These are phyloP conservation scores for Gryllus longicercus DNA, from an alignment of 2,888 invertebrate genomes.

Conservation along the genomic window DNA sequence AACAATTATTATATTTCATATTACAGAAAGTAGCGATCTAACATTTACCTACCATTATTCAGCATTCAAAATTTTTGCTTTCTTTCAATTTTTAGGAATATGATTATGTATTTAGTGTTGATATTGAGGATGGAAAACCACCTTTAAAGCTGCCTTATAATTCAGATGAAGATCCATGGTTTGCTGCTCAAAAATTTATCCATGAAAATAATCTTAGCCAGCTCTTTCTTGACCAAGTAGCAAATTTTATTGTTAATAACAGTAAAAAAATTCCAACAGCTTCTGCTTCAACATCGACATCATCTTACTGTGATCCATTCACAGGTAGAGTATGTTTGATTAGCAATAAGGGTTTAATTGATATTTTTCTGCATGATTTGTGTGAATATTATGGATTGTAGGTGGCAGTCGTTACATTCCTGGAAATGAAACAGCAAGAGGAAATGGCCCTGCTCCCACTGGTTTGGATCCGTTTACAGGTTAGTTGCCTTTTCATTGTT, in stretches of 20 bases:
- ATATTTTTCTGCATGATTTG: not conserved
- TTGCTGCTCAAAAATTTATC: constrained; percentile 85
- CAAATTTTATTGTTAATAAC: constrained; percentile 87
- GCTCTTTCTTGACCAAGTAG: constrained; percentile 81
- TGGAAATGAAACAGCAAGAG: constrained; percentile 39
- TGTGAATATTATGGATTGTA: constrained; percentile 50
- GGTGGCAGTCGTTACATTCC: constrained; percentile 69
- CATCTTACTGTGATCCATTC: constrained; percentile 55
- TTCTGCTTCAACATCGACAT: not conserved
- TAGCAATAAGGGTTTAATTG: not conserved
- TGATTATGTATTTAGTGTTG: constrained; percentile 94
- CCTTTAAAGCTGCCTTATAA: constrained; percentile 90
- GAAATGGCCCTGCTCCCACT: constrained; percentile 37
- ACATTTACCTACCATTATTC: not conserved
- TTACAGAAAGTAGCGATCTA: not conserved
- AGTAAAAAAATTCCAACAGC: constrained; percentile 47
- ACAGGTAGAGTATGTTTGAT: constrained; percentile 49
- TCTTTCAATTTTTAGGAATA: constrained; percentile 59
- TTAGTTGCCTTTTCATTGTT: too few species aligned
- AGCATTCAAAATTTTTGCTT: not conserved
- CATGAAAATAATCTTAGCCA: constrained; percentile 79
- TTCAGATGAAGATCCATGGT: constrained; percentile 85
- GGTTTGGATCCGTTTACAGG: constrained; percentile 50
- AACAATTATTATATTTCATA: not conserved
- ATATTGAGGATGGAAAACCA: constrained; percentile 85